A percentile compares a stretch with the other conserved stretches of the same genome.
Conservation (phyloP, 2,113 vertebrate genomes). For the Larimichthys polyactis region DNA sequence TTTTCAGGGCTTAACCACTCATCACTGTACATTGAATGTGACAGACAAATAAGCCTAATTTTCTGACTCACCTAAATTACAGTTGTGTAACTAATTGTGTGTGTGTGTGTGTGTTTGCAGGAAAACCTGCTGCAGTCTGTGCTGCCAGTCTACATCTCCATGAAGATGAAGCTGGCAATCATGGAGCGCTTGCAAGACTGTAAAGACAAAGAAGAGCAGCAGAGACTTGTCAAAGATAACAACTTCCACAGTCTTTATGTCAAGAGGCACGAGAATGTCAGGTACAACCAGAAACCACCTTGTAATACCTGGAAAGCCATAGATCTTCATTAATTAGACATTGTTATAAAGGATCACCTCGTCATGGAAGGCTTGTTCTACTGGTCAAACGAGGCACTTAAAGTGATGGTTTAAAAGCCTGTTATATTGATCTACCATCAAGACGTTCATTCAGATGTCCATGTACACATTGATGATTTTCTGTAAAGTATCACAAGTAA, state of each 20-base stretch:
- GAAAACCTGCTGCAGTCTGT: slow-evolving; percentile 97
- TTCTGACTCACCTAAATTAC: slow-evolving; percentile 20
- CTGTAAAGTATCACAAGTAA: background rate
- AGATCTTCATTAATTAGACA: background rate
- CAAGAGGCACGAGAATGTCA: slow-evolving; percentile 96
- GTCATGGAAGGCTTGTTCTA: background rate
- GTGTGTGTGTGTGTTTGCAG: slow-evolving; percentile 69
- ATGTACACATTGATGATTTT: background rate
- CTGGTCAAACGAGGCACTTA: background rate
- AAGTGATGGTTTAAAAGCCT: background rate
- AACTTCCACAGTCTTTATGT: slow-evolving; percentile 98
- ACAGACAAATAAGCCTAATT: slow-evolving; percentile 27
- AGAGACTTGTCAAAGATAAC: slow-evolving; percentile 91
- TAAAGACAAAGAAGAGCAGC: slow-evolving; percentile 88
- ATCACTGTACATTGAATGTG: slow-evolving; percentile 7
- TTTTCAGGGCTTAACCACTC: slow-evolving; percentile 1
- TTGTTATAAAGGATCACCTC: background rate
- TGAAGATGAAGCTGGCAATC: slow-evolving; percentile 99
- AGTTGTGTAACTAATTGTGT: slow-evolving; percentile 20
- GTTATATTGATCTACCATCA: background rate
- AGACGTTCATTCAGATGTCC: background rate
- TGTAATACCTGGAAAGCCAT: background rate
- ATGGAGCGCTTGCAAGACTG: slow-evolving; percentile 95
- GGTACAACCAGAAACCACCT: slow-evolving; percentile 76
- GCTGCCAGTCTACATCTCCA: slow-evolving; percentile 96